A percentile compares a stretch with the other conserved stretches of the same genome.
Conservation (phyloP, 1,140 invertebrate genomes). For the Anoplophora glabripennis region DNA sequence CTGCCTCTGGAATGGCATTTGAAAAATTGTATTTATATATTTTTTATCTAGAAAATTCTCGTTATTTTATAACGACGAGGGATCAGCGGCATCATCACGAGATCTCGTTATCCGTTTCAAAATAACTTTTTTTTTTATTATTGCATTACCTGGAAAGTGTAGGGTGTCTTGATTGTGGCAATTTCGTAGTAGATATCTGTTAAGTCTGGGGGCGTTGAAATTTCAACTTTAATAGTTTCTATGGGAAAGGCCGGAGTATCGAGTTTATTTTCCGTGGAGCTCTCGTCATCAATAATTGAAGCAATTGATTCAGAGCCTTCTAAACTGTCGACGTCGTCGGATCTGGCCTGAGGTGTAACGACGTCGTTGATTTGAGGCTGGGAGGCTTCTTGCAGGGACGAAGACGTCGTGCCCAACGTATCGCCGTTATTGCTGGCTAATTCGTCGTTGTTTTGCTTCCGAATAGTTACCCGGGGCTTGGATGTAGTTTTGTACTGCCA, state of each 20-base stretch:
- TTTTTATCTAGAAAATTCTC: no score
- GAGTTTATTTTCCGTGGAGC: constrained; percentile 57
- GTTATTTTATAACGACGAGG: no score
- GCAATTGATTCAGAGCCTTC: constrained; percentile 64
- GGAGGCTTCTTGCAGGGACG: constrained; percentile 31
- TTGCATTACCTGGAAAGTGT: constrained; percentile 73
- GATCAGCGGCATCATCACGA: background rate
- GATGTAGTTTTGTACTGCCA: constrained; percentile 87
- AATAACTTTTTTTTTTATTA: background rate
- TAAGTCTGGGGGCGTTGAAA: constrained; percentile 80
- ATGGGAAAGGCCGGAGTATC: constrained; percentile 60
- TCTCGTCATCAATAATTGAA: constrained; percentile 59
- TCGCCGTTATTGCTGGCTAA: constrained; percentile 50
- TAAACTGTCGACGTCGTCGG: constrained; percentile 63
- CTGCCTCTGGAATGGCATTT: no score
- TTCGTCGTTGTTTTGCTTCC: constrained; percentile 64
- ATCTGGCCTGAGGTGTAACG: constrained; percentile 41
- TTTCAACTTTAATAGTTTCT: constrained; percentile 80
- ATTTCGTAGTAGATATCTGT: constrained; percentile 82
- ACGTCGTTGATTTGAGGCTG: constrained; percentile 38
- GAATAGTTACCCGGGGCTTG: constrained; percentile 78
- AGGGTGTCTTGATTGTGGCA: constrained; percentile 84
- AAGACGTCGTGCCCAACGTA: constrained; percentile 50
- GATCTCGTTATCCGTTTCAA: background rate
- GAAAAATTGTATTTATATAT: no score